These are phyloP conservation scores for Pteropus alecto DNA, from an alignment of 2,113 vertebrate genomes.

Conservation along the genomic window DNA sequence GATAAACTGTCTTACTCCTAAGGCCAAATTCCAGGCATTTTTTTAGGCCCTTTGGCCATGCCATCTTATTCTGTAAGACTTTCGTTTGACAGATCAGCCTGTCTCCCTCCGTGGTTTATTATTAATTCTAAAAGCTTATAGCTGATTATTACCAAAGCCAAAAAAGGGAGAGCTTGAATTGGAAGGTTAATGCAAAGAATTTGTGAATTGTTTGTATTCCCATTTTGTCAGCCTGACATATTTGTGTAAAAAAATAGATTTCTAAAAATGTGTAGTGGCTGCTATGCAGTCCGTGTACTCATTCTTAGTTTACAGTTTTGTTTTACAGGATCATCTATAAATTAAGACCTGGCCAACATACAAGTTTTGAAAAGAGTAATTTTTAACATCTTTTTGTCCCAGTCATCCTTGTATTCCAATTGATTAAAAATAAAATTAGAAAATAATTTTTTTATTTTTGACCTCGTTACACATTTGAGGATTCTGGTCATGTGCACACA, in stretches of 20 bases:
- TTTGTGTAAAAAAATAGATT: conserved; percentile 42
- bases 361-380: not conserved
- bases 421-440: conserved; percentile 17
- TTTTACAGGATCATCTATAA: conserved; percentile 19
- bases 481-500: not conserved
- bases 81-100: not conserved
- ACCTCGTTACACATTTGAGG: not conserved
- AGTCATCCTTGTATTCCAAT: not conserved
- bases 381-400: not conserved
- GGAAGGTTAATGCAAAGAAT: conserved; percentile 12
- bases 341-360: not conserved
- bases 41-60: not conserved
- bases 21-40: conserved; percentile 20
- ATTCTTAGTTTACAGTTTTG: not conserved
- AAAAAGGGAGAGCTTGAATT: not conserved
- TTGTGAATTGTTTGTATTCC: conserved; percentile 3
- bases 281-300: not conserved
- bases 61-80: not conserved
- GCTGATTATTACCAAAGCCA: not conserved
- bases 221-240: conserved; percentile 46
- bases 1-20: not conserved
- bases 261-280: conserved; percentile 27
- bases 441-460: not conserved
- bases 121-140: not conserved
- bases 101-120: not conserved